Base-by-base conservation (phyloP, 2,797 vertebrate species). In the Ctenopoma kingsleyae region DNA sequence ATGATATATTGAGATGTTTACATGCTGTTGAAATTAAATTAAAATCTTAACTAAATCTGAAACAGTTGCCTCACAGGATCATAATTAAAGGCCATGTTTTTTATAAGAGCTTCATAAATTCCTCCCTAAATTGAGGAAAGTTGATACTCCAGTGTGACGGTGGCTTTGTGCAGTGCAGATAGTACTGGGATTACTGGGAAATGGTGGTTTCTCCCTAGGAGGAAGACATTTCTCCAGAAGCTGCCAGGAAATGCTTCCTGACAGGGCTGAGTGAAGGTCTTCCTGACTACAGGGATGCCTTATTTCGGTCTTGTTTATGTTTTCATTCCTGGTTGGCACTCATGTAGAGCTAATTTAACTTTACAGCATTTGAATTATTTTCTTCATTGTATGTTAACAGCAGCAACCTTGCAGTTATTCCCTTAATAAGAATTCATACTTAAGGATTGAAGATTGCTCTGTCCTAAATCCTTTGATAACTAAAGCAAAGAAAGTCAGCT, bases 161-260 rank as follows among this genome's bases (percentile, higher is more conserved):
- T 30, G 54, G 69, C 46, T 71, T 70, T 61, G 23, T 59, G 54
- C 19, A 2, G 23, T 19, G 47, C 44, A 30, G 15, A 59, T 27
- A 6, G 43, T 46, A 25, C 59, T 49, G 50, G 13, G 59, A 65
- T 60, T 67, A 6, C 13, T 43, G 55, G 66, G 60, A 81, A 76
- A 78, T 38, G 36, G 19, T 32, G 16, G 48, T 82, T 79, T 85
- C 67, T 74, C 61, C 61, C 32, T 15, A 58, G 77, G 72, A 90
- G 87, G 87, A 91, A 90, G 83, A 81, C 69, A 44, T 89, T 82
- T 85, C 68, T 83, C 66, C 48, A 56, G 69, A 79, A 81, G 78
- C 76, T 71, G 69, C 40, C 91, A 91, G 92, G 89, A 93, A 91
- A 70, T 7, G 62, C 80, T 92, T 93, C 90, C 91, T 87, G 88